phyloP scores from a whole-genome alignment of 1,140 invertebrate species.

The Meloidogyne floridensis region DNA sequence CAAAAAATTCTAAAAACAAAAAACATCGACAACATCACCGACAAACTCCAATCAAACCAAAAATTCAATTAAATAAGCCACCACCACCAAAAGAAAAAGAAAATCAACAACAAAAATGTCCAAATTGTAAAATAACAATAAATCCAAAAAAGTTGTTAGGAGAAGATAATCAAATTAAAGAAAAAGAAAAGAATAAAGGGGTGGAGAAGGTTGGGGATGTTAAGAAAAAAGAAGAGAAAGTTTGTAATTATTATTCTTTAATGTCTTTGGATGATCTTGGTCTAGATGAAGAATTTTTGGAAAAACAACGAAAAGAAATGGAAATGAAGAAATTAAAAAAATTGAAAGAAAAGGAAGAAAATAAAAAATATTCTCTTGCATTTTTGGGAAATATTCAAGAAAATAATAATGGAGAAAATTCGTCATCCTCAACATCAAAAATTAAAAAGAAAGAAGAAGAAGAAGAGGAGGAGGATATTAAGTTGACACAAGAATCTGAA shows the following conservation, averaged over 20 bases:
- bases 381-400: too few relatives aligned
- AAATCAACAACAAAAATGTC: constrained; percentile 6
- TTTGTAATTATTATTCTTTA: neutral
- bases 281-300: neutral
- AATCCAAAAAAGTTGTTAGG: neutral
- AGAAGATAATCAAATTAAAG: neutral
- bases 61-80: neutral
- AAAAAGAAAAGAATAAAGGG: too few relatives aligned
- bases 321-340: neutral
- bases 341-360: neutral
- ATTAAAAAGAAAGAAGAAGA: too few relatives aligned
- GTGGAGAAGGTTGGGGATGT: too few relatives aligned
- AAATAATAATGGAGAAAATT: too few relatives aligned
- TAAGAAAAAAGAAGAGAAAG: neutral
- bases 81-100: neutral
- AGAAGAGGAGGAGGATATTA: too few relatives aligned
- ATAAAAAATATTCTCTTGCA: too few relatives aligned
- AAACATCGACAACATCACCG: neutral
- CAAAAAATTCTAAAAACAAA: neutral
- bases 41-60: neutral
- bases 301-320: neutral
- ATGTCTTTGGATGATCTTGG: constrained; percentile 6
- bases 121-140: neutral
- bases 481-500: too few relatives aligned
- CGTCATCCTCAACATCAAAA: too few relatives aligned